Evolutionary conservation across 2,113 vertebrate species (phyloP).

Genomic region (Cariama cristata): DNA sequence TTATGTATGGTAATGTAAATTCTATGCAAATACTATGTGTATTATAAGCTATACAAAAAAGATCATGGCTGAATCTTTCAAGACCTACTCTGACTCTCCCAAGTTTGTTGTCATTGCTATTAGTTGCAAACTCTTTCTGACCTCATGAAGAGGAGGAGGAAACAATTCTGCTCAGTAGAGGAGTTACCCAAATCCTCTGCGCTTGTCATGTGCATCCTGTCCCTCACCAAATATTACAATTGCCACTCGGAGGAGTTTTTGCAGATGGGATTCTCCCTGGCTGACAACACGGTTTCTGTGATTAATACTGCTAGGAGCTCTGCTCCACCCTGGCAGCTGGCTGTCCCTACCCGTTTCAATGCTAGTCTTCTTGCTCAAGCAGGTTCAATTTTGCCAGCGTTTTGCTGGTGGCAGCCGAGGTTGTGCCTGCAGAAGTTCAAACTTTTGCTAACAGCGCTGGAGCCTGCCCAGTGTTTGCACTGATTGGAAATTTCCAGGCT

Average conservation of each 20-base stretch:
- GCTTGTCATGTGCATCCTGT: accelerated
- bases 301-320: not conserved
- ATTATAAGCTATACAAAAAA: not conserved
- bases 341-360: not conserved
- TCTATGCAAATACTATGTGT: not conserved
- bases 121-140: not conserved
- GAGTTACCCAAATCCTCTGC: not conserved
- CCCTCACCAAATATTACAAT: not conserved
- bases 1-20: not conserved
- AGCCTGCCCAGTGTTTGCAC: not conserved
- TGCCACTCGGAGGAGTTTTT: not conserved
- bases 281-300: not conserved
- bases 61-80: not conserved
- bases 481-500: constrained; percentile 41
- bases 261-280: not conserved
- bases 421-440: not conserved
- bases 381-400: not conserved
- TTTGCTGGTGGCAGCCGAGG: not conserved
- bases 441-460: not conserved
- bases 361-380: not conserved
- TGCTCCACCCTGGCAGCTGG: not conserved
- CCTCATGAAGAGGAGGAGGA: not conserved
- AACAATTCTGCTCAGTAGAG: not conserved
- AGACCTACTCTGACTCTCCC: not conserved
- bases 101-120: not conserved